Evolutionary conservation across 2,797 vertebrate genomes (phyloP).

Genomic region (Sphenodon punctatus): DNA sequence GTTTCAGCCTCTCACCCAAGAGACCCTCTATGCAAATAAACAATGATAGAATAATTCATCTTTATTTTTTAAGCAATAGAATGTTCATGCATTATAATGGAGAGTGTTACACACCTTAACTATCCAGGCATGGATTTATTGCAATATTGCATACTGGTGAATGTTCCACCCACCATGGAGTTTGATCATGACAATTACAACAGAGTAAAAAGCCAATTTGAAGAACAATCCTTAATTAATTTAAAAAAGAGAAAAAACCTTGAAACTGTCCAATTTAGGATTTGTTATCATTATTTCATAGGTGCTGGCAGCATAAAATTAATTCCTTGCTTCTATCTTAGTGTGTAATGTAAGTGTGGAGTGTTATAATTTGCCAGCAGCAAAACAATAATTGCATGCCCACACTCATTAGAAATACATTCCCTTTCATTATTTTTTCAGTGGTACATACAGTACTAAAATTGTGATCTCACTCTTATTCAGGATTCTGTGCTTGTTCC

Average conservation of each 20-base stretch:
- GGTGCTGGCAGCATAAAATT: slow-evolving; percentile 7
- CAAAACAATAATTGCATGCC: slow-evolving; percentile 43
- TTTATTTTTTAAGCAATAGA: too few species aligned
- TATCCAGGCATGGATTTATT: too few species aligned
- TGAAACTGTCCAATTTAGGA: neutral
- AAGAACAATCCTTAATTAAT: neutral
- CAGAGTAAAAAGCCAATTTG: neutral
- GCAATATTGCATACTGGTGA: too few species aligned
- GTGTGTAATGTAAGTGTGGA: neutral
- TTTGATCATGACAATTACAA: accelerated
- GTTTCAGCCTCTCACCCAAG: too few species aligned
- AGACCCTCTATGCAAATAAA: too few species aligned
- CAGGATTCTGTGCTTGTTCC: neutral
- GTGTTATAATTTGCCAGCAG: slow-evolving; percentile 31
- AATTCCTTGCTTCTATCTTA: slow-evolving; percentile 14
- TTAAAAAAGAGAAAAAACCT: neutral
- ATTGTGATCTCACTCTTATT: neutral
- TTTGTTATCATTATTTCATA: neutral
- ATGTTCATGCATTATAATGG: too few species aligned
- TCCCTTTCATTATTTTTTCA: neutral
- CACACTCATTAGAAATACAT: neutral
- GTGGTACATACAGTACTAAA: slow-evolving; percentile 8
- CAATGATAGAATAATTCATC: too few species aligned
- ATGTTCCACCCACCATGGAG: too few species aligned
- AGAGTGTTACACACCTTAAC: too few species aligned